Percentiles rank a stretch among this genome's conserved stretches.
phyloP scores from a whole-genome alignment of 1,140 invertebrate genomes.

The Ceratina calcarata region DNA sequence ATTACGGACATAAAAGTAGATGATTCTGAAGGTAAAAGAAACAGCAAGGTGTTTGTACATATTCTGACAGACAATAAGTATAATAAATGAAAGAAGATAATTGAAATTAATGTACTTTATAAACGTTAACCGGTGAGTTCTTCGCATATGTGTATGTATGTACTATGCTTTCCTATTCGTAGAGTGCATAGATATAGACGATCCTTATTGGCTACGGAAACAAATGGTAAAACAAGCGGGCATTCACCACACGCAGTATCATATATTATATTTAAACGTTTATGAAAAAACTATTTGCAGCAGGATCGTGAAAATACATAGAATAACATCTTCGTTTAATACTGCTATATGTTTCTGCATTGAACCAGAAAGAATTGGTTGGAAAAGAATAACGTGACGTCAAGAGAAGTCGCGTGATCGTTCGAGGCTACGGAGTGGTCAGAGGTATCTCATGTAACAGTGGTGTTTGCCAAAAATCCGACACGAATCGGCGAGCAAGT shows the following conservation, averaged over 20 bases:
- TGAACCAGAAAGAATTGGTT: slow-evolving; percentile 14
- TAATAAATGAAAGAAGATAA: no score
- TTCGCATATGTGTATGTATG: background rate
- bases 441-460: slow-evolving; percentile 28
- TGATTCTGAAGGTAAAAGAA: no score
- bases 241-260: background rate
- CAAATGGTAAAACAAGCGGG: background rate
- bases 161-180: background rate
- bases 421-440: slow-evolving; percentile 41
- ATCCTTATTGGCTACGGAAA: slow-evolving; percentile 4
- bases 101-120: background rate
- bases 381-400: slow-evolving; percentile 39
- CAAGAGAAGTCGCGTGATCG: slow-evolving; percentile 46
- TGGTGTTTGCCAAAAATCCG: slow-evolving; percentile 21
- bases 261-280: background rate
- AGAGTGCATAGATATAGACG: background rate
- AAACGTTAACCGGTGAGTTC: background rate
- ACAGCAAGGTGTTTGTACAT: no score
- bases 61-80: no score
- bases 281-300: background rate
- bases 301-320: background rate
- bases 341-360: background rate
- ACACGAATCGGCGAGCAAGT: background rate
- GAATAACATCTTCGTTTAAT: no score
- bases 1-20: no score